Evolutionary conservation across 2,888 invertebrate genomes (phyloP), one percentile per base, ranked within the genome.

Genomic region (Pasiphila rectangulata): DNA sequence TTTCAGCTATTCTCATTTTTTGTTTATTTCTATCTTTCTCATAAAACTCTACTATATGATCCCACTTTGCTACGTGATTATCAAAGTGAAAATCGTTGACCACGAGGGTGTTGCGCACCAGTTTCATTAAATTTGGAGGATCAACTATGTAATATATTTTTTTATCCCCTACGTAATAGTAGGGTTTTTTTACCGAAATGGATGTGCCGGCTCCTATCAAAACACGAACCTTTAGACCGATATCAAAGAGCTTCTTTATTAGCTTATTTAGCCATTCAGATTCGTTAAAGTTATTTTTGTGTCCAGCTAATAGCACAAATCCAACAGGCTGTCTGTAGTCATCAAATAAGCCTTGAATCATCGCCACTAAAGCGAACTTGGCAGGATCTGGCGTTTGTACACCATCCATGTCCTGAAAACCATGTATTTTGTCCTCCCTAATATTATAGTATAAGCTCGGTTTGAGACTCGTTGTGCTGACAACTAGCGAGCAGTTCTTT

Each of bases 121-220:
- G 16, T 57, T 63, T 68, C n/a, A 70, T 50, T 3, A 69, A 47
- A 52, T 64, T 57, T 0, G 59, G 63, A 24, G 59, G 52, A 46
- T 68, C 66, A 56, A 65, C 68, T 44, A 72, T 57, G 34, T 65
- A 63, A 41, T 57, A 67, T 19, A 67, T 61, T 54, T 67, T 71
- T 47, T n/a, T 51, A 10, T 44, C 20, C 37, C 50, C 52, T 9
- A 69, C 36, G 37, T 40, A 54, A 23, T 67, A 69, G 52, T 59
- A 67, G 7, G 68, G 57, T 29, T 29, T 43, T 10, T 67, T 54
- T 9, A 36, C 36, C 15, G 56, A 41, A 16, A 66, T 4, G 10
- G 27, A 13, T 27, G 27, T 2, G 13, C 27, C 13, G 6, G 27
- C 27, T 6, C 51, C 4, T 15, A 20, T 51, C 56, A 66, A 57